Evolutionary conservation across 2,113 vertebrate genomes (phyloP).

Genomic region (Arizona elegans): DNA sequence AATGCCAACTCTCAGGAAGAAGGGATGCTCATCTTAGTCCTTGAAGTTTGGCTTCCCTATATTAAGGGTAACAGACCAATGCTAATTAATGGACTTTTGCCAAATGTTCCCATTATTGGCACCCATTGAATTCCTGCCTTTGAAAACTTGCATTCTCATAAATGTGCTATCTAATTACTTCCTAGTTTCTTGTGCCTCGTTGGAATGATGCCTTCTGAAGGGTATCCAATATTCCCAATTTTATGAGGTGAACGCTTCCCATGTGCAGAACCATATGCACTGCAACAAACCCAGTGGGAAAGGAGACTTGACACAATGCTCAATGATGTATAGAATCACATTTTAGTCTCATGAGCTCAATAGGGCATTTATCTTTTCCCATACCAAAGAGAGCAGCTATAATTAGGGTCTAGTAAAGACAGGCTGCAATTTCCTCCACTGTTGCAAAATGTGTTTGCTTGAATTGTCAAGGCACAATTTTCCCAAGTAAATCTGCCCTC

Average conservation of each 20-base stretch:
- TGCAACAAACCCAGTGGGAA: background rate
- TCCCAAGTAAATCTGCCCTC: slow-evolving; percentile 54
- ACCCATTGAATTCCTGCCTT: slow-evolving; percentile 20
- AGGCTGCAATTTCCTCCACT: slow-evolving; percentile 8
- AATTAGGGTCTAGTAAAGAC: slow-evolving; percentile 23
- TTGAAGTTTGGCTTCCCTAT: background rate
- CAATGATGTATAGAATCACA: background rate
- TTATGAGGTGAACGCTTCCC: background rate
- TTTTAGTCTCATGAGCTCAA: background rate
- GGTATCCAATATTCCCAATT: slow-evolving; percentile 23
- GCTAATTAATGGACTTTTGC: background rate
- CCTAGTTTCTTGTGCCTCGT: slow-evolving; percentile 2
- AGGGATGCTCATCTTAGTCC: slow-evolving; percentile 16
- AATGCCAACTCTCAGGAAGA: background rate
- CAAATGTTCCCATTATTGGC: slow-evolving; percentile 3
- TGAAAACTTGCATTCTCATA: slow-evolving; percentile 23
- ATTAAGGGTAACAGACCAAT: slow-evolving; percentile 8
- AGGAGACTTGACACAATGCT: slow-evolving; percentile 19
- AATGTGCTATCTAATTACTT: slow-evolving; percentile 11
- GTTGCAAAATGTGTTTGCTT: slow-evolving; percentile 25
- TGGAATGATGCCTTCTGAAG: background rate
- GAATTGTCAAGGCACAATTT: slow-evolving; percentile 26
- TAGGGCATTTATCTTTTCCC: slow-evolving; percentile 18
- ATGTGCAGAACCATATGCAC: background rate
- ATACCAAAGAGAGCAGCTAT: background rate